These are phyloP conservation scores for Gryllus longicercus DNA, from an alignment of 2,888 invertebrate species.

Conservation along the genomic window DNA sequence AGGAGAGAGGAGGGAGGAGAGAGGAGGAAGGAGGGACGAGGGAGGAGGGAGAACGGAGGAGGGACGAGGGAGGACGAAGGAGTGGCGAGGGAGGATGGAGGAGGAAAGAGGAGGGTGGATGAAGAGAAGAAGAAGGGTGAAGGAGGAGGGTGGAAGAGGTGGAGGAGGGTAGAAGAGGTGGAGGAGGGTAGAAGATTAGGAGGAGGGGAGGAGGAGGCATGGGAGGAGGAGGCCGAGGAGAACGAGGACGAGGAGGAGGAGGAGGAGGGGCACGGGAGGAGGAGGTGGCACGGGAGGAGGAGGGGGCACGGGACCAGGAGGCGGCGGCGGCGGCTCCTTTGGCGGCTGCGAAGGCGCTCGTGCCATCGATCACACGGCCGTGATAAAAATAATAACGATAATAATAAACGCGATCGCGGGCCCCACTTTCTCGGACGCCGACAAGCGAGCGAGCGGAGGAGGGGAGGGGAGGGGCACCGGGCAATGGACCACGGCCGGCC, in stretches of 20 bases:
- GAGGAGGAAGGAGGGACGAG: rapidly evolving
- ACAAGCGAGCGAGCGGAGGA: no score
- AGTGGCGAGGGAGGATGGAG: background rate
- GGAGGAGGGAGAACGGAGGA: background rate
- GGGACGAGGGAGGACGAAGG: rapidly evolving
- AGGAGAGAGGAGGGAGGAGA: rapidly evolving
- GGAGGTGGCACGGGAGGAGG: no score
- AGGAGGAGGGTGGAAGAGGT: background rate
- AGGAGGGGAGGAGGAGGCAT: background rate
- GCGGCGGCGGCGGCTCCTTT: background rate
- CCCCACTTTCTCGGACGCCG: no score
- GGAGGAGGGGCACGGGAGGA: background rate
- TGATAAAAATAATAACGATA: slow-evolving; percentile 3
- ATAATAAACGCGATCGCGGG: background rate
- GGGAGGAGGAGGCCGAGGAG: background rate
- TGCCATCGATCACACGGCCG: background rate
- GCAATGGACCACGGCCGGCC: background rate
- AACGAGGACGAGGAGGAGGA: background rate
- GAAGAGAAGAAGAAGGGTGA: background rate
- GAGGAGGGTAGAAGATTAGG: background rate
- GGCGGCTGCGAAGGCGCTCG: background rate
- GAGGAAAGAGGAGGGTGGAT: no score
- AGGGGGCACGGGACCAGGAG: background rate
- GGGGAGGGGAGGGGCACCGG: background rate
- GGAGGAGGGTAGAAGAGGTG: background rate